phyloP scores from a whole-genome alignment of 1,140 invertebrate species.

The Nasonia vitripennis region DNA sequence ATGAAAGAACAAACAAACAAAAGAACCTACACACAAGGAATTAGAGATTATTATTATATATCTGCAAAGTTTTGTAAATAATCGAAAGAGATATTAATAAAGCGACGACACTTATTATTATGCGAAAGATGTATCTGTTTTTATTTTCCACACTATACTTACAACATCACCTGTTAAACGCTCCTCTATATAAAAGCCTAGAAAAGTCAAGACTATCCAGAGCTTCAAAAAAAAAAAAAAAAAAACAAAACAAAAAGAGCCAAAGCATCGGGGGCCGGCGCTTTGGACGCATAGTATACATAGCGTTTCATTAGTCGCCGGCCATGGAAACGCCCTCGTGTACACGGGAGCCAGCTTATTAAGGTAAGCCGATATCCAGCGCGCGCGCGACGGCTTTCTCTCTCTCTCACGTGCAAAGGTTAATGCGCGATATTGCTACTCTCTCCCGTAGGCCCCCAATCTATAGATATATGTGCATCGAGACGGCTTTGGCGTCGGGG shows the following conservation, averaged over 20 bases:
- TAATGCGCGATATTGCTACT: constrained; percentile 46
- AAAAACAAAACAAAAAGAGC: too few species aligned
- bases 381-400: constrained; percentile 10
- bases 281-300: too few species aligned
- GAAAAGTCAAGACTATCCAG: too few species aligned
- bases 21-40: constrained; percentile 52
- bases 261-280: too few species aligned
- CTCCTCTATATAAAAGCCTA: too few species aligned
- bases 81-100: constrained; percentile 74
- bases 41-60: constrained; percentile 74
- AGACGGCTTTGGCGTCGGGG: not conserved
- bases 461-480: constrained; percentile 27
- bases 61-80: constrained; percentile 73
- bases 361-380: constrained; percentile 68
- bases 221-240: too few species aligned
- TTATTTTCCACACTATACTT: not conserved
- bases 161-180: not conserved
- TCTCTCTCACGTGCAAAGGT: not conserved
- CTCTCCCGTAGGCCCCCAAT: not conserved
- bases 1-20: constrained; percentile 47
- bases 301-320: not conserved
- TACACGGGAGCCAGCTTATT: constrained; percentile 60
- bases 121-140: constrained; percentile 43
- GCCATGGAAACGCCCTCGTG: constrained; percentile 68
- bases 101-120: constrained; percentile 69